These are phyloP conservation scores for Aplysina aerophoba DNA, from an alignment of 37 sponge, comb jelly and placozoan genomes.

Conservation along the genomic window DNA sequence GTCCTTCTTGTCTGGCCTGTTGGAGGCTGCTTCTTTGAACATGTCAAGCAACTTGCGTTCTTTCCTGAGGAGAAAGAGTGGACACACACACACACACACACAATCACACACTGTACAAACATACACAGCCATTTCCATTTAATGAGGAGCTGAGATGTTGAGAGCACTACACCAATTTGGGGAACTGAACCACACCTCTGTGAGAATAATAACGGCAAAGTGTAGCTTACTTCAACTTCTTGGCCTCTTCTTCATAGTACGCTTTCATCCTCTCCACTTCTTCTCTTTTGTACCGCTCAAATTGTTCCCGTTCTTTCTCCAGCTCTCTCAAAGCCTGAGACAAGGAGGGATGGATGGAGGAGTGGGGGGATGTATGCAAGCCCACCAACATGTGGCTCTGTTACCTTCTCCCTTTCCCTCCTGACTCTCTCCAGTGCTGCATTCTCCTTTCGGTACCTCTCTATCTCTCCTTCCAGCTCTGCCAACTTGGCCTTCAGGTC, in stretches of 20 bases:
- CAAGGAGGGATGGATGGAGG: background rate
- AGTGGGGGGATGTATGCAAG: too few relatives aligned
- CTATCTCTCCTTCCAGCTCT: constrained; percentile 82
- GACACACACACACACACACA: background rate
- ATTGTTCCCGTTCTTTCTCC: constrained; percentile 65
- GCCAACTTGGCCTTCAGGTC: constrained; percentile 60
- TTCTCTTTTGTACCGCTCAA: constrained; percentile 65
- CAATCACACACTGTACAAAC: background rate
- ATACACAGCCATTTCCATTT: background rate
- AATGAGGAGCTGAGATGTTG: background rate
- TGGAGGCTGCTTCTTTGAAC: constrained; percentile 45
- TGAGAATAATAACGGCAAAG: too few relatives aligned
- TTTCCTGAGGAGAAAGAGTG: constrained; percentile 41
- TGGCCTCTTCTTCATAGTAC: constrained; percentile 78
- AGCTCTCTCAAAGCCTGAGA: constrained; percentile 56
- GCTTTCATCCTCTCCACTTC: constrained; percentile 69
- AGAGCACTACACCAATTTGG: background rate
- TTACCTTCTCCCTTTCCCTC: constrained; percentile 77
- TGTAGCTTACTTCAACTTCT: constrained; percentile 82
- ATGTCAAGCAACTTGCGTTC: constrained; percentile 79
- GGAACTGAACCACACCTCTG: too few relatives aligned
- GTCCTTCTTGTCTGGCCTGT: constrained; percentile 69
- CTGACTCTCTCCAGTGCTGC: constrained; percentile 59
- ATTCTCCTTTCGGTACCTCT: constrained; percentile 62
- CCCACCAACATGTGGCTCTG: too few relatives aligned